Evolutionary conservation across 2,113 vertebrate genomes (phyloP).

Genomic region (Oreochromis niloticus): DNA sequence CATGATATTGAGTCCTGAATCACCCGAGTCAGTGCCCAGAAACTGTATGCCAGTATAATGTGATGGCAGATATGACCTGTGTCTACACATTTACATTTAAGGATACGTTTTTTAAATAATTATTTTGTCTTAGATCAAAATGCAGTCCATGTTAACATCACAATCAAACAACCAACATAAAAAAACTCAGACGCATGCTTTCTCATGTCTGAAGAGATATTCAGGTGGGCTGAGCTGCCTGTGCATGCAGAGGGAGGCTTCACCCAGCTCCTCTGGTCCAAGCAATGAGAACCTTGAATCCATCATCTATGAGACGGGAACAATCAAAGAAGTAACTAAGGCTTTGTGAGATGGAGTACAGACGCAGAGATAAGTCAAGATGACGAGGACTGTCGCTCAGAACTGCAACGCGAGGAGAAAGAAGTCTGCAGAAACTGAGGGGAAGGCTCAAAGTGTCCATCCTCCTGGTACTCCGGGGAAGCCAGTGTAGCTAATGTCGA

Average conservation of each 20-base stretch:
- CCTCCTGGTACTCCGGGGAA: not conserved
- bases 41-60: accelerated
- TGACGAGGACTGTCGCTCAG: not conserved
- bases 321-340: not conserved
- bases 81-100: not conserved
- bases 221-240: not conserved
- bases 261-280: not conserved
- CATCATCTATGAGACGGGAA: not conserved
- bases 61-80: accelerated
- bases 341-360: not conserved
- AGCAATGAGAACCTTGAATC: not conserved
- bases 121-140: not conserved
- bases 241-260: not conserved
- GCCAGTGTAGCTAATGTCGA: not conserved
- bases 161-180: not conserved
- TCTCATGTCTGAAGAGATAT: not conserved
- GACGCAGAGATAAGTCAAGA: not conserved
- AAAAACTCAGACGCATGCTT: not conserved
- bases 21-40: not conserved
- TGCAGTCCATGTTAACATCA: not conserved
- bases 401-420: not conserved
- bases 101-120: not conserved
- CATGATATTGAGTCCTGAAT: not conserved
- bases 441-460: not conserved
- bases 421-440: not conserved